Evolutionary conservation across 1,140 invertebrate species (phyloP).

Genomic region (Aphelenchoides fujianensis): DNA sequence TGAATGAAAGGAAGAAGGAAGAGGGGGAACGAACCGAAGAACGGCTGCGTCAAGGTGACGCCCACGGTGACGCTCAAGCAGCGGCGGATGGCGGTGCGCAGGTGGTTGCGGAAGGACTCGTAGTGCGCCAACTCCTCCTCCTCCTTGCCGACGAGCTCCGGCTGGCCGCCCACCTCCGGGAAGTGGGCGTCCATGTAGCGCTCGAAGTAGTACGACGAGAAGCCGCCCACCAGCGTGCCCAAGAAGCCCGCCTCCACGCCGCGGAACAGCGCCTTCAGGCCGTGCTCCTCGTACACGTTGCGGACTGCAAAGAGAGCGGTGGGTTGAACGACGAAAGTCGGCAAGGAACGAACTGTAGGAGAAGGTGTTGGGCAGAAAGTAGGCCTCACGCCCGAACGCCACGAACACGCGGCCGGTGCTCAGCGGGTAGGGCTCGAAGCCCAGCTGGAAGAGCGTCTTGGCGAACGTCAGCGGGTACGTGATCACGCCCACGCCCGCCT

Average conservation of each 20-base stretch:
- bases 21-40: constrained; percentile 45
- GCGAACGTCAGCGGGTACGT: constrained; percentile 50
- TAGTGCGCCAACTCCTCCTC: constrained; percentile 45
- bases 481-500: constrained; percentile 31
- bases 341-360: constrained; percentile 39
- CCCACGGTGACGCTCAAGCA: constrained; percentile 15
- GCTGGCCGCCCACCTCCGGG: constrained; percentile 52
- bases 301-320: constrained; percentile 31
- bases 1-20: neutral
- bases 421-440: constrained; percentile 57
- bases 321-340: neutral
- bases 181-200: constrained; percentile 54
- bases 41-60: constrained; percentile 24
- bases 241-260: constrained; percentile 41
- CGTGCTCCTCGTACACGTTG: constrained; percentile 41
- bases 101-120: constrained; percentile 32
- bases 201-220: constrained; percentile 23
- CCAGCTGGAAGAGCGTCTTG: constrained; percentile 58
- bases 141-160: constrained; percentile 43
- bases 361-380: constrained; percentile 57
- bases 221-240: constrained; percentile 23
- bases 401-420: constrained; percentile 47
- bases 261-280: constrained; percentile 33
- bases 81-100: constrained; percentile 48
- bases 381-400: constrained; percentile 49